Evolutionary conservation across 2,888 invertebrate genomes (phyloP).

Genomic region (Himalopsyche japonica): DNA sequence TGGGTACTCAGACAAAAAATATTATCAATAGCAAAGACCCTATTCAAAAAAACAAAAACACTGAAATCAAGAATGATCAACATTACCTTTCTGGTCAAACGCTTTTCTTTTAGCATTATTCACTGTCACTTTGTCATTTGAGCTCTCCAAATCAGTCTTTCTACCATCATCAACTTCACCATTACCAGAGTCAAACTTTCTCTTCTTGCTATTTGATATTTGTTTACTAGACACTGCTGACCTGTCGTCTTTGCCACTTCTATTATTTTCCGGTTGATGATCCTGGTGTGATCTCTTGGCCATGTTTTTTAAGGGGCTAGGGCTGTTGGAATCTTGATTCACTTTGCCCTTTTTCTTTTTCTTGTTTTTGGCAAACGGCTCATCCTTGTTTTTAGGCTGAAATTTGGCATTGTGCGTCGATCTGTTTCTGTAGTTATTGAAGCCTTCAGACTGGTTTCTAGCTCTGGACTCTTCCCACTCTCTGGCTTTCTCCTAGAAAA

Average conservation of each 20-base stretch:
- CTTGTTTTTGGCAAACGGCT: slow-evolving; percentile 29
- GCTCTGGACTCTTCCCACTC: slow-evolving; percentile 27
- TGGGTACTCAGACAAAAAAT: too few species aligned
- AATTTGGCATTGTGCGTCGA: slow-evolving; percentile 25
- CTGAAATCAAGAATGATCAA: background rate
- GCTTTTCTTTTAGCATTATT: slow-evolving; percentile 11
- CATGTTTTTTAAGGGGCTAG: background rate
- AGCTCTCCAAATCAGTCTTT: background rate
- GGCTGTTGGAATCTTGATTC: background rate
- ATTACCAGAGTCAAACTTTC: slow-evolving; percentile 2
- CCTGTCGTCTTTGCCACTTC: background rate
- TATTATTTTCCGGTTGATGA: background rate
- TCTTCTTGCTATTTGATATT: slow-evolving; percentile 13
- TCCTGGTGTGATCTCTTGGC: background rate
- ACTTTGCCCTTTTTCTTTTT: slow-evolving; percentile 20
- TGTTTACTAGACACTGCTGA: background rate
- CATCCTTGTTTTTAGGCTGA: slow-evolving; percentile 42
- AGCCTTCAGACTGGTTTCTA: slow-evolving; percentile 4
- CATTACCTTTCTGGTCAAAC: background rate
- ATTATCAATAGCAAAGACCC: too few species aligned
- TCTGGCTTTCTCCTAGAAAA: slow-evolving; percentile 31
- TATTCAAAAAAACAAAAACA: too few species aligned
- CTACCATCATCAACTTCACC: background rate
- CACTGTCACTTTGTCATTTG: background rate
- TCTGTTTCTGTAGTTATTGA: slow-evolving; percentile 14